Conservation (phyloP, 35 echinoderm and acorn worm genomes). For the Lytechinus pictus region DNA sequence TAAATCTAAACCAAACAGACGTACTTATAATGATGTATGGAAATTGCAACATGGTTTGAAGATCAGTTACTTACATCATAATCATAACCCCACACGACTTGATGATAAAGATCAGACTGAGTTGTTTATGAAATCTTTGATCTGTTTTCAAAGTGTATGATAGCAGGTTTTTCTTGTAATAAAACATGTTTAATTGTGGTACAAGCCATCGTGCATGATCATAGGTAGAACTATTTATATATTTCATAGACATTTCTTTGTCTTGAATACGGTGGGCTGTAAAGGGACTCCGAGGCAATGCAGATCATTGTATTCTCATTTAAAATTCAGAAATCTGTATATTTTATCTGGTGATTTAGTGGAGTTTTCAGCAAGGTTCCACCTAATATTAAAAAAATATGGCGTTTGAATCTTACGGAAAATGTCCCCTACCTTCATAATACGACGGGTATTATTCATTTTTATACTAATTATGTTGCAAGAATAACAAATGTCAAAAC, state of each 20-base stretch:
- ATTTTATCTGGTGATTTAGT: too few species aligned
- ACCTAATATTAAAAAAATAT: too few species aligned
- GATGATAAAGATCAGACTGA: not conserved
- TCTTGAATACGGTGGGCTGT: too few species aligned
- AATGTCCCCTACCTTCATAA: too few species aligned
- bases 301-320: too few species aligned
- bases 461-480: not conserved
- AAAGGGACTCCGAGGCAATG: too few species aligned
- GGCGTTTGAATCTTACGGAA: too few species aligned
- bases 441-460: not conserved
- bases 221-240: too few species aligned
- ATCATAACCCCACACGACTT: not conserved
- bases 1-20: conserved; percentile 3
- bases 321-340: too few species aligned
- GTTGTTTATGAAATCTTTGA: not conserved
- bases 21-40: not conserved
- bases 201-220: not conserved
- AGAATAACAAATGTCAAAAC: not conserved
- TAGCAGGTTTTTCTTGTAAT: not conserved
- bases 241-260: too few species aligned
- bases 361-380: too few species aligned
- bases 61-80: not conserved
- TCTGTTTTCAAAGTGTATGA: not conserved
- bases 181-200: not conserved
- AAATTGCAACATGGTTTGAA: not conserved